These are phyloP conservation scores for Zaprionus lachaisei DNA, from an alignment of 1,140 invertebrate genomes.

Conservation along the genomic window DNA sequence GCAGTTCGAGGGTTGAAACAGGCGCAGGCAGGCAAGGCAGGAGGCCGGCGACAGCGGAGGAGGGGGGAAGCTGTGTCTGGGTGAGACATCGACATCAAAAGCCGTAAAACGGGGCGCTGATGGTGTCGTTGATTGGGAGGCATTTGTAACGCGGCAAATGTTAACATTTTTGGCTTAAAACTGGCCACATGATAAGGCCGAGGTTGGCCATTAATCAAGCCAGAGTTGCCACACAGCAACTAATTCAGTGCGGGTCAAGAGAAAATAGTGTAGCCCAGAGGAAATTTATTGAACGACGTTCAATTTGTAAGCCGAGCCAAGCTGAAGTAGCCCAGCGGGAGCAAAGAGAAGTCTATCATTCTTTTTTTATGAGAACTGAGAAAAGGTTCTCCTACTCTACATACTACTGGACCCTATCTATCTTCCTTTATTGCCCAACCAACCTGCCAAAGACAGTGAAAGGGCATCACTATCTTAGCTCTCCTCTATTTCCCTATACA, in stretches of 20 bases:
- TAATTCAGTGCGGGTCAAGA: constrained; percentile 7
- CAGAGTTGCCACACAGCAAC: not conserved
- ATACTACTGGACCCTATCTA: not conserved
- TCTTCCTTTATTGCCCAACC: not conserved
- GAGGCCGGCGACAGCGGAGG: not conserved
- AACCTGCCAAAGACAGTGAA: not conserved
- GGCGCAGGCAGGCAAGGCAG: constrained; percentile 28
- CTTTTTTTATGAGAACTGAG: not conserved
- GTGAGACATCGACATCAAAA: constrained; percentile 61
- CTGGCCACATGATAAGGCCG: constrained; percentile 36
- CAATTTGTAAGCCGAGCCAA: constrained; percentile 68
- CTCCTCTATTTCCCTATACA: not conserved
- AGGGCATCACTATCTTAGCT: too few relatives aligned
- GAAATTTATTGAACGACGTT: constrained; percentile 14
- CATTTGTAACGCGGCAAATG: constrained; percentile 72
- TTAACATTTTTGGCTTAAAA: constrained; percentile 65
- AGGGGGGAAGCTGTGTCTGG: constrained; percentile 4
- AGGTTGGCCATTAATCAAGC: constrained; percentile 47
- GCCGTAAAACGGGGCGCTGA: constrained; percentile 70
- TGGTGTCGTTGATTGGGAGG: constrained; percentile 77
- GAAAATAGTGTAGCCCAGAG: constrained; percentile 14
- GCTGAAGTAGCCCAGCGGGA: constrained; percentile 10
- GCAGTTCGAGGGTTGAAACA: constrained; percentile 58
- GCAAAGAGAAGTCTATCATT: not conserved
- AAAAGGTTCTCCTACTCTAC: not conserved